These are phyloP conservation scores for Lacanobia oleracea DNA, from an alignment of 2,888 invertebrate species.

Conservation along the genomic window DNA sequence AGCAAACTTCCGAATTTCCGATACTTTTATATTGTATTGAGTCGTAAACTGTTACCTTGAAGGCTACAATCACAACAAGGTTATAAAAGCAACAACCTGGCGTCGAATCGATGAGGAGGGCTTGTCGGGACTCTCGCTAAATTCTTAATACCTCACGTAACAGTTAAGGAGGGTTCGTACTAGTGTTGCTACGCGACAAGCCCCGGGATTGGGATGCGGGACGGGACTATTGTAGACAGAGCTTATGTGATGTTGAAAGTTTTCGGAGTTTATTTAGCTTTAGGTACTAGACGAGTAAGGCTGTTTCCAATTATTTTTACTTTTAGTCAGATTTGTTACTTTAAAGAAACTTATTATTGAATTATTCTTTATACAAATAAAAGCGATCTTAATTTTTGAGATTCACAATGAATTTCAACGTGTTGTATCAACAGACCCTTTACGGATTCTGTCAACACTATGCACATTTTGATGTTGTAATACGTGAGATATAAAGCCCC, in stretches of 20 bases:
- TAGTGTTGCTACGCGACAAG: slow-evolving; percentile 67
- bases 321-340: neutral
- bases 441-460: neutral
- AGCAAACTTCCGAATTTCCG: slow-evolving; percentile 56
- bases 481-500: neutral
- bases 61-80: slow-evolving; percentile 70
- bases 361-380: too few species aligned
- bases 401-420: neutral
- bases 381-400: too few species aligned
- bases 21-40: slow-evolving; percentile 58
- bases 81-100: slow-evolving; percentile 69
- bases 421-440: too few species aligned
- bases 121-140: slow-evolving; percentile 81
- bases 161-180: slow-evolving; percentile 84
- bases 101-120: slow-evolving; percentile 71
- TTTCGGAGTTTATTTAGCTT: slow-evolving; percentile 3
- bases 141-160: slow-evolving; percentile 91
- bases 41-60: slow-evolving; percentile 61
- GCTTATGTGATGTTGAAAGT: slow-evolving; percentile 12
- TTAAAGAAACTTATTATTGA: too few species aligned
- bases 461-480: neutral
- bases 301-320: neutral
- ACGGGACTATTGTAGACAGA: slow-evolving; percentile 33
- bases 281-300: neutral
- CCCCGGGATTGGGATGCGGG: slow-evolving; percentile 61